Conservation (phyloP, 2,888 invertebrate species). For the Noctua janthe region DNA sequence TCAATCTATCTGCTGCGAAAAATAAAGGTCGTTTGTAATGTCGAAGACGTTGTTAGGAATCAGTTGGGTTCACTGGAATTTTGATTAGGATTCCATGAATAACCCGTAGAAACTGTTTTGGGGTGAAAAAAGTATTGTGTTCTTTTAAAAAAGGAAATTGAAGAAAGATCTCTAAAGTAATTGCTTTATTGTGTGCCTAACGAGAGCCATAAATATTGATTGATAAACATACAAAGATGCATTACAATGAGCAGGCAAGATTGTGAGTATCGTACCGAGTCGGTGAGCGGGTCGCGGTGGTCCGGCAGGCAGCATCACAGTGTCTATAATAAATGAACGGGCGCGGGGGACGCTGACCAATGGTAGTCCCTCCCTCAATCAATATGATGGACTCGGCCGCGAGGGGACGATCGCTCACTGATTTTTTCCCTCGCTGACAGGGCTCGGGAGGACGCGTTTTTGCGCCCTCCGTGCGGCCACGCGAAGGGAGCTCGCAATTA, state of each 20-base stretch:
- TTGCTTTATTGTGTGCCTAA: not conserved
- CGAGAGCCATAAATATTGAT: conserved; percentile 17
- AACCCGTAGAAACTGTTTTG: not conserved
- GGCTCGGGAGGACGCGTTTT: conserved; percentile 89
- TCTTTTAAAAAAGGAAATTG: not conserved
- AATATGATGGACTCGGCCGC: conserved; percentile 91
- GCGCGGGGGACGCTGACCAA: conserved; percentile 90
- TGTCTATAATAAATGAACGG: conserved; percentile 91
- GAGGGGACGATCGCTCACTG: conserved; percentile 91
- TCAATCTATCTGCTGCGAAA: conserved; percentile 55
- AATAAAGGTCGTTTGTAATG: conserved; percentile 42
- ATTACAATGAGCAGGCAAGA: conserved; percentile 73
- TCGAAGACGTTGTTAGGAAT: conserved; percentile 30
- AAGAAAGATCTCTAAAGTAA: not conserved
- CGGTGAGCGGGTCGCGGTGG: conserved; percentile 66
- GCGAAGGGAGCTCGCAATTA: conserved; percentile 88
- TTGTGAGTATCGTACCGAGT: conserved; percentile 63
- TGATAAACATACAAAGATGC: conserved; percentile 49
- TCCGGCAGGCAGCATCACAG: conserved; percentile 83
- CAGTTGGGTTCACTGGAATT: conserved; percentile 21
- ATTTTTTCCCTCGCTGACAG: conserved; percentile 91
- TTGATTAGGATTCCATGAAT: conserved; percentile 2
- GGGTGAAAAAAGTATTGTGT: not conserved
- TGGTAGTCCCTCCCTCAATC: conserved; percentile 91
- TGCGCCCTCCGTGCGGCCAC: conserved; percentile 86